These are phyloP conservation scores for Diorhabda elongata DNA, from an alignment of 1,140 invertebrate species.

Conservation along the genomic window DNA sequence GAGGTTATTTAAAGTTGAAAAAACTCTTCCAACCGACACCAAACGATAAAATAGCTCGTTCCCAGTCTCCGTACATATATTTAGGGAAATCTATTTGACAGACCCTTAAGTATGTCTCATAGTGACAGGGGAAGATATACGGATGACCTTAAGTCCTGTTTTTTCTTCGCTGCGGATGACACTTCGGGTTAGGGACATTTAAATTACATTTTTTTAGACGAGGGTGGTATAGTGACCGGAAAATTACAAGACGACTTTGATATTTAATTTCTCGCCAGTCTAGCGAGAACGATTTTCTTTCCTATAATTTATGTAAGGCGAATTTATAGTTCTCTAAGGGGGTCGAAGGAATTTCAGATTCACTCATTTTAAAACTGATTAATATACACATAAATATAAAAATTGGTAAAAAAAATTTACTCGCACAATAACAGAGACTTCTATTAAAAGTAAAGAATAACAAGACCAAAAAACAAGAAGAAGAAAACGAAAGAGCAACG, in stretches of 20 bases:
- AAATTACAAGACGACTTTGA: constrained; percentile 2
- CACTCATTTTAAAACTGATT: too few relatives aligned
- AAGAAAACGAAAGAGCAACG: too few relatives aligned
- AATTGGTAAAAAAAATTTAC: too few relatives aligned
- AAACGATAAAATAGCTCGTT: neutral
- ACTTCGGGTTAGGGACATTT: constrained; percentile 1
- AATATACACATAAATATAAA: too few relatives aligned
- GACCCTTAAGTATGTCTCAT: neutral
- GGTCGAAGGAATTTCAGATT: too few relatives aligned
- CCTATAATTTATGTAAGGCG: neutral
- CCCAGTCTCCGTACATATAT: neutral
- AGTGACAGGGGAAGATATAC: neutral
- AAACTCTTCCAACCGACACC: neutral
- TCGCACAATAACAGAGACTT: too few relatives aligned
- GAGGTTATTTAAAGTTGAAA: neutral
- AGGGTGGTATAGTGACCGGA: neutral
- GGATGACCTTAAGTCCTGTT: constrained; percentile 1
- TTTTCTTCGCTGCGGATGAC: neutral
- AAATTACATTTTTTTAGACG: neutral
- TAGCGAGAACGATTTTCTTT: neutral
- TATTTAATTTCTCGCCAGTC: neutral
- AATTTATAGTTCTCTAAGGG: too few relatives aligned
- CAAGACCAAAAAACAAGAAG: too few relatives aligned
- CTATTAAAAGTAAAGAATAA: too few relatives aligned
- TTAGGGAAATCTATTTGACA: constrained; percentile 2